A percentile compares a stretch with the other conserved stretches of the same genome.
These are phyloP conservation scores for Anniella stebbinsi DNA, from an alignment of 2,797 vertebrate genomes.

Conservation along the genomic window DNA sequence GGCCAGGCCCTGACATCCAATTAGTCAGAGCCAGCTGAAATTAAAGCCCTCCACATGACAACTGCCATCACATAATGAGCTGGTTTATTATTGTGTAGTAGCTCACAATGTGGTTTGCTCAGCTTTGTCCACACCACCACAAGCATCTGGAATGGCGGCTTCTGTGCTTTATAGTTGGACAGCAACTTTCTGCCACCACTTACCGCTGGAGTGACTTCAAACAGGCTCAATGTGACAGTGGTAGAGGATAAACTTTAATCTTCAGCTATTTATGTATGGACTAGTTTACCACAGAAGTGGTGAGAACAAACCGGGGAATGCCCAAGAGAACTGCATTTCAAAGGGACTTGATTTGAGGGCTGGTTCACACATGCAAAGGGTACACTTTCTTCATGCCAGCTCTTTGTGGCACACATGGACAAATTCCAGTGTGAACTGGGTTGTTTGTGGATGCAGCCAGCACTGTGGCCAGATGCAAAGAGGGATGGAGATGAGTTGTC, in stretches of 20 bases:
- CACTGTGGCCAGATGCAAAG: background rate
- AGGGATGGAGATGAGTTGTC: background rate
- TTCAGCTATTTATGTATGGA: slow-evolving; percentile 8
- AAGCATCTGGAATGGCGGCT: background rate
- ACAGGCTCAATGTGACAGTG: background rate
- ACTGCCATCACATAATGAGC: too few relatives aligned
- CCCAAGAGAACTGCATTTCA: background rate
- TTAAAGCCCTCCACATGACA: background rate
- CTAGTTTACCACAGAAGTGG: background rate
- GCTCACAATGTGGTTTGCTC: background rate
- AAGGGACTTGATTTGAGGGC: background rate
- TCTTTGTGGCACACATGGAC: background rate
- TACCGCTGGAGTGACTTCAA: background rate
- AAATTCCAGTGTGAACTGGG: background rate
- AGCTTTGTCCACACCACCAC: background rate
- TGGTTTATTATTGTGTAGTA: background rate
- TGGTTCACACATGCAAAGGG: background rate
- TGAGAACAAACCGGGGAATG: background rate
- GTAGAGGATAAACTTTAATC: background rate
- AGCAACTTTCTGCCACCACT: background rate
- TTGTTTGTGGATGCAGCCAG: background rate
- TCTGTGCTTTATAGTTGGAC: background rate
- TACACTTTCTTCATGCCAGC: background rate
- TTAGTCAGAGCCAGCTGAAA: background rate
- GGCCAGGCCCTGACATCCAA: background rate